phyloP scores from a whole-genome alignment of 2,797 vertebrate genomes.

The Melanotaenia trifasciata region DNA sequence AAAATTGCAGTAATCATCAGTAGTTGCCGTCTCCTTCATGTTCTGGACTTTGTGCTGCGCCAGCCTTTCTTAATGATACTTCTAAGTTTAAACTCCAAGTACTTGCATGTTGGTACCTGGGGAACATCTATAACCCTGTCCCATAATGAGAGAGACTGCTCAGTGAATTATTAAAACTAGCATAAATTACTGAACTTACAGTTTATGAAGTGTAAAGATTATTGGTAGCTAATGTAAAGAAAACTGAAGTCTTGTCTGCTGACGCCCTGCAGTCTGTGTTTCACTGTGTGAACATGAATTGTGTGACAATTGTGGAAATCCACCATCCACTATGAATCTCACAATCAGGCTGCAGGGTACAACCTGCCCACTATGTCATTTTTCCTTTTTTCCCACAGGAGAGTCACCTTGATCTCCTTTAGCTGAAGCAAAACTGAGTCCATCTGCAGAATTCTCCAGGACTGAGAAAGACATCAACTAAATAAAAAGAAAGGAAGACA shows the following conservation, averaged over 20 bases:
- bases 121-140: background rate
- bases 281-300: conserved; percentile 1
- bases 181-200: background rate
- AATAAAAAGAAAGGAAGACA: conserved; percentile 4
- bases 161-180: background rate
- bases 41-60: too few species aligned
- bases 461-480: conserved; percentile 13
- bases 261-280: background rate
- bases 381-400: conserved; percentile 17
- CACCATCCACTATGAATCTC: conserved; percentile 14
- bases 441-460: background rate
- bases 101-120: background rate
- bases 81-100: background rate
- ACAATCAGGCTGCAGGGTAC: conserved; percentile 16
- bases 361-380: conserved; percentile 20
- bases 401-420: background rate
- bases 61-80: too few species aligned
- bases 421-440: background rate
- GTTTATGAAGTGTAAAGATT: background rate
- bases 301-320: conserved; percentile 15
- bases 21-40: too few species aligned
- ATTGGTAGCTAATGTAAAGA: background rate
- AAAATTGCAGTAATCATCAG: too few species aligned
- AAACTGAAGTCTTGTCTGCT: background rate
- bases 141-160: background rate